Conservation (phyloP, 2,113 vertebrate genomes). For the Callocephalon fimbriatum region DNA sequence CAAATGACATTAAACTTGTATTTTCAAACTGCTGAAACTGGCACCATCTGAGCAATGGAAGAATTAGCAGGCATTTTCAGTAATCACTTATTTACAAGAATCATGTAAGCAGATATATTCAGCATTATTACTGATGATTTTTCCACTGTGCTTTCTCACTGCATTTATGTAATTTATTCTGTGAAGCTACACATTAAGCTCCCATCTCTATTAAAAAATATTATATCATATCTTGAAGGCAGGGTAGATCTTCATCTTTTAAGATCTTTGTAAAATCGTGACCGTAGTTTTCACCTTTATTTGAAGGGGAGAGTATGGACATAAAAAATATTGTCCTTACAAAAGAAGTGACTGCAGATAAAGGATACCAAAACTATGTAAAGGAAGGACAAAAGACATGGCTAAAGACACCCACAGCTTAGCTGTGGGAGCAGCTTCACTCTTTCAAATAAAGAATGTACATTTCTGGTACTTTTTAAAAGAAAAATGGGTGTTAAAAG, state of each 20-base stretch:
- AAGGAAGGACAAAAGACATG: not conserved
- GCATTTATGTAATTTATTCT: not conserved
- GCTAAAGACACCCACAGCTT: not conserved
- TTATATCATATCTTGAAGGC: not conserved
- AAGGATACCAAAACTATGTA: not conserved
- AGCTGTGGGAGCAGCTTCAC: not conserved
- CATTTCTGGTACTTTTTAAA: not conserved
- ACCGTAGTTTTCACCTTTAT: not conserved
- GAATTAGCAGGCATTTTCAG: not conserved
- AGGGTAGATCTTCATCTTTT: not conserved
- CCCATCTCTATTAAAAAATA: not conserved
- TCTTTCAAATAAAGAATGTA: not conserved
- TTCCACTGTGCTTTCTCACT: not conserved
- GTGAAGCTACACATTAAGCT: not conserved
- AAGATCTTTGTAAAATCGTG: not conserved
- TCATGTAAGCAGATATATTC: not conserved
- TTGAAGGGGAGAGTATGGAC: not conserved
- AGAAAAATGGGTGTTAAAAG: not conserved
- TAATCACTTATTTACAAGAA: not conserved
- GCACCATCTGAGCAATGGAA: not conserved
- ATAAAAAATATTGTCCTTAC: not conserved
- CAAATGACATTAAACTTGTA: not conserved
- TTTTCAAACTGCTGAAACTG: not conserved
- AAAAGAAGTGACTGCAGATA: not conserved
- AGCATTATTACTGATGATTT: not conserved